Base-by-base conservation (phyloP, 2,113 vertebrate genomes). In the Genyomyrus donnyi region DNA sequence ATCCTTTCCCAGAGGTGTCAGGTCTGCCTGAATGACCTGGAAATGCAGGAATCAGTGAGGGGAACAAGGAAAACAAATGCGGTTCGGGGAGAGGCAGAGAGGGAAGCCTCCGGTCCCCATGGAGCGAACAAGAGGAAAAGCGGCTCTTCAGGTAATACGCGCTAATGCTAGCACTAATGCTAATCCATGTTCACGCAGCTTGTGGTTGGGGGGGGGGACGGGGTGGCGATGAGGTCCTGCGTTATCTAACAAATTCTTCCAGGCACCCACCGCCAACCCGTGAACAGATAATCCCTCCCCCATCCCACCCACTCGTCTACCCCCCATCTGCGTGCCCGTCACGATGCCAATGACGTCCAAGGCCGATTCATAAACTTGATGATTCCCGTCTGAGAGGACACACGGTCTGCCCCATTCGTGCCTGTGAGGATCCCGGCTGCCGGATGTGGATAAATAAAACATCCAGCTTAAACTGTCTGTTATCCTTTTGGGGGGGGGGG, bases 401-500 rank as follows among this genome's bases (percentile, higher is more conserved):
- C 27, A 27, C 17, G 19, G 52, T 31, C 17, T 31, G 52, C 13
- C 50, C 50, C 27, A 24, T 24, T 19, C 10, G 31, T 21, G 35
- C 24, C 21, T 52, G 19, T 39, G 39, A 46, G 27, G 50, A 53
- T 58, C 50, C 35, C 19, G 9, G 48, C 74, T 53, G 49, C 27
- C 50, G 24, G 88, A 84, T n/a, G 50, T 10, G 10, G 35, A 86
- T 85, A 52, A 87, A 87, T 74, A 90, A 90, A 90, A 87, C 42
- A 87, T 87, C 42, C n/a, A 70, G 42, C 85, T 70, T 87, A 87
- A 90, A 50, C 31, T 77, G 42, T 70, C 56, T 5, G 17, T 39
- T 77, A 42, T 21, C 46, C 66, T 49, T 70, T 66, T n/a, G 11
- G 39, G n/a, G 9, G 42, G 39, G 6, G 9, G 21, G n/a, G 50